Evolutionary conservation across 2,797 vertebrate species (phyloP), one percentile per base, ranked within the genome.

Genomic region (Danio albolineatus): DNA sequence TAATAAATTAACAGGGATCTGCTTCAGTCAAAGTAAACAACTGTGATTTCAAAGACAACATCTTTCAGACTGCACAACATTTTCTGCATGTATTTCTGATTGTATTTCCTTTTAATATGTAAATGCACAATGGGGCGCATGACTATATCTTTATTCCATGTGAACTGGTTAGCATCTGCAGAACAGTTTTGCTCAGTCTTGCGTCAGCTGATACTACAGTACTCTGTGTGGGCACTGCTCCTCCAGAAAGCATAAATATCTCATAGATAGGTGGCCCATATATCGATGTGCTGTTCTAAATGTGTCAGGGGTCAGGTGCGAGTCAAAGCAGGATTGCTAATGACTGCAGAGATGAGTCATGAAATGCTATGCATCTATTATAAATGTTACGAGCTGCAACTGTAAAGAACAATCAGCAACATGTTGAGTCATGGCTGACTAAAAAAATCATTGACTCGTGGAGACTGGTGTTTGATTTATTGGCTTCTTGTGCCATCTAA

Each of bases 181-280:
- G 59, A 77, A 48, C 10, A 74, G 54, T 79, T 83, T 73, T 78
- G 19, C 76, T 21, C 57, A 39, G 16, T 62, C 44, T 83, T 83
- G 71, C 81, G 53, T 83, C 81, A 83, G 71, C 70, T 65, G 70
- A 62, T 61, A 43, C 64, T 51, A 66, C 80, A 57, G 43, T 66
- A 36, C 71, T 70, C 70, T 74, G 53, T 77, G 75, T 69, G 65
- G 76, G 76, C 65, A 78, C 28, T 49, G 17, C 46, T 51, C 36
- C 14, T 69, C 54, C 64, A 69, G 16, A 78, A 59, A 21, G 10
- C 41, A 69, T 49, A 69, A 48, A 69, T 78, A 69, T 69, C 51
- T 19, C 44, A 78, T 69, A 46, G 53, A 69, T 57, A 38, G 64
- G n/a, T 69, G 75, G 39, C 61, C 16, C 53, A 59, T 39, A 14